A percentile compares a stretch with the other conserved stretches of the same genome.
Evolutionary conservation across 1,140 invertebrate genomes (phyloP).

Genomic region (Ganaspis sp.): DNA sequence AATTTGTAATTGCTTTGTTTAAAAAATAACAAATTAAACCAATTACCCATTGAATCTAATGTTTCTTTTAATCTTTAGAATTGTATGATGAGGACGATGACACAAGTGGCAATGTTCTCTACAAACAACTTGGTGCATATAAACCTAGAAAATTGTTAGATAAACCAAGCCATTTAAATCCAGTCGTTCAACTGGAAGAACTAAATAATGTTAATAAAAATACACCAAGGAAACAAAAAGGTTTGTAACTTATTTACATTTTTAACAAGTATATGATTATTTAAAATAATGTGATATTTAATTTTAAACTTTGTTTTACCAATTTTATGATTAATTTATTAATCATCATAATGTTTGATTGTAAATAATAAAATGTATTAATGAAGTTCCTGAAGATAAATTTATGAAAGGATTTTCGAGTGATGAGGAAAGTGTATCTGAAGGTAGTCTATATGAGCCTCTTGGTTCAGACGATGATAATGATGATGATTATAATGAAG

Average conservation of each 20-base stretch:
- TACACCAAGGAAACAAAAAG: neutral
- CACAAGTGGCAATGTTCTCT: neutral
- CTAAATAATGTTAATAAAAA: neutral
- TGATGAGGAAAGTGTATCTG: conserved; percentile 63
- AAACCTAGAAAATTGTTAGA: conserved; percentile 16
- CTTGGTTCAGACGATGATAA: conserved; percentile 57
- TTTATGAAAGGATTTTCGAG: neutral
- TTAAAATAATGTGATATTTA: too few relatives aligned
- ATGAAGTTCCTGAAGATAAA: neutral
- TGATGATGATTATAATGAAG: conserved; percentile 61
- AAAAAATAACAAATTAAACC: too few relatives aligned
- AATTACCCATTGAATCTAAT: too few relatives aligned
- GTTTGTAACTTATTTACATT: too few relatives aligned
- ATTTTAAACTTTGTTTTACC: too few relatives aligned
- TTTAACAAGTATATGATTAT: too few relatives aligned
- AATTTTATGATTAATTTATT: too few relatives aligned
- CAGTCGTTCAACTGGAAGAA: neutral
- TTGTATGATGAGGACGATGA: neutral
- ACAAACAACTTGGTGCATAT: neutral
- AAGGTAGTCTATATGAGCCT: conserved; percentile 65
- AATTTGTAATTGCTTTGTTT: neutral
- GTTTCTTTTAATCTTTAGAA: neutral
- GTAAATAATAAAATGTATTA: neutral
- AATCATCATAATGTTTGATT: too few relatives aligned
- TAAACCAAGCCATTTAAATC: neutral